Base-by-base conservation (phyloP, 2,888 invertebrate genomes). In the Campaea margaritaria region DNA sequence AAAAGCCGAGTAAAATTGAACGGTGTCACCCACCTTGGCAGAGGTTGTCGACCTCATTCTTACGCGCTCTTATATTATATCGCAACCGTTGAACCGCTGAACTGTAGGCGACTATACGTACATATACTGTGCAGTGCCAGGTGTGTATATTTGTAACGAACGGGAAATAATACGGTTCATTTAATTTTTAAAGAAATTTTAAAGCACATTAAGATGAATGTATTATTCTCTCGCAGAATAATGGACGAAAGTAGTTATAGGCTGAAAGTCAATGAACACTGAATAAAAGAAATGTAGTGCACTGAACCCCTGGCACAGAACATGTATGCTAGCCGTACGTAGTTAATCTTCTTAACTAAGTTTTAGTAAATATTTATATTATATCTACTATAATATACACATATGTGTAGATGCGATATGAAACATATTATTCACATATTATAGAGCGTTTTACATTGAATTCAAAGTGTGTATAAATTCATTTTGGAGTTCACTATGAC, bases 111-210 rank as follows among this genome's bases (percentile, higher is more conserved):
- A 79, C 81, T 77, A 76, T 78, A 75, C 76, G 39, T 65, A 50
- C 43, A 42, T 60, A 58, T 43, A 61, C 50, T 44, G 21, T 5
- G 21, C n/a, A 21, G 21, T 21, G 54, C 46, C 45, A 57, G 50
- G 45, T 47, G 51, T 57, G 58, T 60, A 16, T 64, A 61, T 84
- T 79, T 79, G 83, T 81, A 83, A 81, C 70, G 82, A 89, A 89
- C 89, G 89, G 89, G 89, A 89, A 87, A 87, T 89, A 84, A 85
- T 88, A 89, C 89, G 87, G 89, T 89, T 88, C 82, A 86, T 85
- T 87, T 83, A 78, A 81, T 87, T 87, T 81, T 79, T 76, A 75
- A 77, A 75, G 76, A 79, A 72, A 74, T 70, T 64, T 61, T 64
- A 41, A 43, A 60, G 50, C 57, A 62, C 56, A 52, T 62, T 62